Percentiles rank a stretch among this genome's conserved stretches.
phyloP scores from a whole-genome alignment of 1,140 invertebrate genomes.

The Saccostrea cuccullata region DNA sequence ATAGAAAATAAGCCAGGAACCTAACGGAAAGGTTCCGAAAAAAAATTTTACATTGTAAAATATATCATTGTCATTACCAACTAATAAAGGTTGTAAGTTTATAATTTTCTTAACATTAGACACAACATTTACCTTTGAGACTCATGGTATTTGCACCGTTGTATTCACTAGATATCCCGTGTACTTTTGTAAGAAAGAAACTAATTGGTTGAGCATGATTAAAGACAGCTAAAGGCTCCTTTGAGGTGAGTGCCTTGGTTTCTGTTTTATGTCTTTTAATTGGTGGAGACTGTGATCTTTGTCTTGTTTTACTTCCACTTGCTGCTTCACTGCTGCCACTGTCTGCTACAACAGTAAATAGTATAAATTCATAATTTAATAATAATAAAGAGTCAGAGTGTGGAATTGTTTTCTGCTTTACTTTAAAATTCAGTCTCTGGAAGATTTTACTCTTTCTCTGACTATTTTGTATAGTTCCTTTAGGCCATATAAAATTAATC shows the following conservation, averaged over 20 bases:
- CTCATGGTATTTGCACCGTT: constrained; percentile 70
- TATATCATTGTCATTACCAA: too few species aligned
- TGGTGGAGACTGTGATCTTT: constrained; percentile 34
- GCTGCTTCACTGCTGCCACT: not conserved
- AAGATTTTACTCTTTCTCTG: too few species aligned
- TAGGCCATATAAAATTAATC: too few species aligned
- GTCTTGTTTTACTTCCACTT: not conserved
- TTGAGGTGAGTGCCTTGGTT: constrained; percentile 14
- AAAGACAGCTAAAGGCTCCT: constrained; percentile 80
- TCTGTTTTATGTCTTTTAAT: constrained; percentile 44
- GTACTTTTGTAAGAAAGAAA: constrained; percentile 87
- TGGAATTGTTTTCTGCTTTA: too few species aligned
- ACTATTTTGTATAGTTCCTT: too few species aligned
- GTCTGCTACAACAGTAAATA: not conserved
- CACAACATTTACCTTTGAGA: constrained; percentile 67
- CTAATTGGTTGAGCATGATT: constrained; percentile 86
- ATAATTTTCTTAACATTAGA: not conserved
- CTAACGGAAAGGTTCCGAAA: too few species aligned
- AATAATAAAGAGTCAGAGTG: too few species aligned
- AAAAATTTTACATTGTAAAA: too few species aligned
- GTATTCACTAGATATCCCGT: constrained; percentile 70
- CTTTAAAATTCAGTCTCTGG: too few species aligned
- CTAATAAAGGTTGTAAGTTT: not conserved
- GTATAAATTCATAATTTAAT: too few species aligned
- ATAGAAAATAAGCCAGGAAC: too few species aligned